Evolutionary conservation across 2,797 vertebrate genomes (phyloP).

Genomic region (Lacerta bilineata): DNA sequence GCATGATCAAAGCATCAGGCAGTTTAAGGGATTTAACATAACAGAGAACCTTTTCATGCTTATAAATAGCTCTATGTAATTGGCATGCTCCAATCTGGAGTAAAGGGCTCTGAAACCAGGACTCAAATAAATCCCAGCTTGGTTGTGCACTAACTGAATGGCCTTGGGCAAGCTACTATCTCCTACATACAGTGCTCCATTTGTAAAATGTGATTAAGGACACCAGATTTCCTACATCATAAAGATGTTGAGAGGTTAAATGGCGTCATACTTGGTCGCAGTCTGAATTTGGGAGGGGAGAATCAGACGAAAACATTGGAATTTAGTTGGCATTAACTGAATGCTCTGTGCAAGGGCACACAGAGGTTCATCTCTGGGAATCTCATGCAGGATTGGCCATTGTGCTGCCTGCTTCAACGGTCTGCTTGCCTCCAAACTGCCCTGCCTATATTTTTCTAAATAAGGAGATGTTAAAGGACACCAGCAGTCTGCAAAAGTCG

Average conservation of each 20-base stretch:
- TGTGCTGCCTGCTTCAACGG: background rate
- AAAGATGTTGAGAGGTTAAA: background rate
- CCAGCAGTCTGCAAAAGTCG: too few species aligned
- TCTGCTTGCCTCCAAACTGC: background rate
- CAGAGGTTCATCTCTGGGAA: background rate
- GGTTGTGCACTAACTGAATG: background rate
- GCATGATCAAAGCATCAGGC: background rate
- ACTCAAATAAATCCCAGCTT: conserved; percentile 4
- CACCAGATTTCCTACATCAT: background rate
- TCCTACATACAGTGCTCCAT: background rate
- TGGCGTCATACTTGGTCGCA: background rate
- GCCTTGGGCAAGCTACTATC: background rate
- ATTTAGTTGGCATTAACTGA: background rate
- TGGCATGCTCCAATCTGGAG: background rate
- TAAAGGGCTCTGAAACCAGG: background rate
- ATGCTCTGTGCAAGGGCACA: too few species aligned
- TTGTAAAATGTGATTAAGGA: conserved; percentile 13
- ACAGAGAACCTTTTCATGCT: background rate
- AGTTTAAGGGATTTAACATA: background rate
- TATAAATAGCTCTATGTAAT: conserved; percentile 2
- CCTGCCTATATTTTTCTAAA: background rate
- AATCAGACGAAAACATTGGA: background rate
- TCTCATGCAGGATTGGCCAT: background rate
- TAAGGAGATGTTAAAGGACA: background rate
- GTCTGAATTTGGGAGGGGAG: background rate